A percentile compares a stretch with the other conserved stretches of the same genome.
Evolutionary conservation across 1,140 invertebrate species (phyloP).

Genomic region (Lordiphosa mommai): DNA sequence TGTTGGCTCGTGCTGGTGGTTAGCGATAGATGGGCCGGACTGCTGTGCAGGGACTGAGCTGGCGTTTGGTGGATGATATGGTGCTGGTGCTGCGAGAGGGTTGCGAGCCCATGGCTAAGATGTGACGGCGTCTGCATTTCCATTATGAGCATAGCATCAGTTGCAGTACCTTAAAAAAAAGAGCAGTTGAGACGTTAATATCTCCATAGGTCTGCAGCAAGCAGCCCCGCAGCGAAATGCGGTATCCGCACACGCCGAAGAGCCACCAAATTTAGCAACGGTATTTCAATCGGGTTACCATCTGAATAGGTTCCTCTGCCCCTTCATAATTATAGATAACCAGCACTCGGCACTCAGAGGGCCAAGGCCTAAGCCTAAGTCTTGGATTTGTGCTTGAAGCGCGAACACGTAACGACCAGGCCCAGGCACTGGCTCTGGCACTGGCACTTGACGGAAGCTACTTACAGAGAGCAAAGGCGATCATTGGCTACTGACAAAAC

Average conservation of each 20-base stretch:
- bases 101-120: slow-evolving; percentile 57
- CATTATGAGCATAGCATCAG: slow-evolving; percentile 62
- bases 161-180: slow-evolving; percentile 36
- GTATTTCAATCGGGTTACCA: background rate
- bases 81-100: slow-evolving; percentile 54
- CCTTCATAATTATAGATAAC: slow-evolving; percentile 36
- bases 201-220: background rate
- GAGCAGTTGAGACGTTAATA: slow-evolving; percentile 13
- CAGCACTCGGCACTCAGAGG: background rate
- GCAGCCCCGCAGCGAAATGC: background rate
- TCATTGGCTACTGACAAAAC: slow-evolving; percentile 13
- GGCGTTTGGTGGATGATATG: slow-evolving; percentile 32
- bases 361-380: background rate
- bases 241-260: background rate
- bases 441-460: slow-evolving; percentile 10
- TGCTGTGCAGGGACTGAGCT: slow-evolving; percentile 22
- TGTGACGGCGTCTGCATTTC: slow-evolving; percentile 69
- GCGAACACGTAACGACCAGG: slow-evolving; percentile 24
- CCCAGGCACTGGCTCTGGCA: background rate
- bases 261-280: slow-evolving; percentile 4
- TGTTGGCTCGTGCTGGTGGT: slow-evolving; percentile 24
- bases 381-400: slow-evolving; percentile 9
- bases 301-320: slow-evolving; percentile 1
- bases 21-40: slow-evolving; percentile 6
- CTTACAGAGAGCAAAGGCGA: slow-evolving; percentile 3